These are phyloP conservation scores for Nasalis larvatus DNA, from an alignment of 2,113 vertebrate species.

Conservation along the genomic window DNA sequence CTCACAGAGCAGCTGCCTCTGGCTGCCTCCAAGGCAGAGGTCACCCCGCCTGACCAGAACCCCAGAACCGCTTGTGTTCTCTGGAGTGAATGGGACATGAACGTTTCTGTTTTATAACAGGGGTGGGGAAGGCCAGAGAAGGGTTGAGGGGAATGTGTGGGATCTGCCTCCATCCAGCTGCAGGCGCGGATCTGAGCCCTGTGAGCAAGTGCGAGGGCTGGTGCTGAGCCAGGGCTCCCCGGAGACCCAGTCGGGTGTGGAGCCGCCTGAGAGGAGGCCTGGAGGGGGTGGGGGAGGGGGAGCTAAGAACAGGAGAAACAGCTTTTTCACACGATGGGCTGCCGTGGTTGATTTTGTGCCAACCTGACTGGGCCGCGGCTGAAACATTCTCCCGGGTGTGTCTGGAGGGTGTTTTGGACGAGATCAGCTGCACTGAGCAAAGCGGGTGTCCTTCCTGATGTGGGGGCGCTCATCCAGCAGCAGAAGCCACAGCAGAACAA, in stretches of 20 bases:
- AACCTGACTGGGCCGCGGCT: not conserved
- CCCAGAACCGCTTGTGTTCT: rapidly evolving
- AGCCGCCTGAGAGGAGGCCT: not conserved
- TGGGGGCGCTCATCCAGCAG: not conserved
- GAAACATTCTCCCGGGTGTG: not conserved
- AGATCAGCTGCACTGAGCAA: not conserved
- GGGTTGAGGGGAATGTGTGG: rapidly evolving
- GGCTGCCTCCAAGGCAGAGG: rapidly evolving
- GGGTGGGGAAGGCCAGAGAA: rapidly evolving
- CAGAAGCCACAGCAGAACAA: not conserved
- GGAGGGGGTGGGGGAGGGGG: not conserved
- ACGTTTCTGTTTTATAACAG: rapidly evolving
- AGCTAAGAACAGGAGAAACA: not conserved
- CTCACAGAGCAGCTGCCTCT: rapidly evolving
- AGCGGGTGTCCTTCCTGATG: not conserved
- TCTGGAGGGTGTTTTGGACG: not conserved
- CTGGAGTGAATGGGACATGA: rapidly evolving
- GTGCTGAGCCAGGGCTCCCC: not conserved
- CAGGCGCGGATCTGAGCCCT: not conserved
- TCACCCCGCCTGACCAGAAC: not conserved
- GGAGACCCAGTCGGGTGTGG: not conserved
- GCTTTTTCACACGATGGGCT: not conserved
- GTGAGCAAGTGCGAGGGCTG: not conserved
- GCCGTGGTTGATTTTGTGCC: not conserved
- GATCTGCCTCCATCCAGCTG: not conserved